Conservation (phyloP, 1,140 invertebrate species). For the Sitobion miscanthi region DNA sequence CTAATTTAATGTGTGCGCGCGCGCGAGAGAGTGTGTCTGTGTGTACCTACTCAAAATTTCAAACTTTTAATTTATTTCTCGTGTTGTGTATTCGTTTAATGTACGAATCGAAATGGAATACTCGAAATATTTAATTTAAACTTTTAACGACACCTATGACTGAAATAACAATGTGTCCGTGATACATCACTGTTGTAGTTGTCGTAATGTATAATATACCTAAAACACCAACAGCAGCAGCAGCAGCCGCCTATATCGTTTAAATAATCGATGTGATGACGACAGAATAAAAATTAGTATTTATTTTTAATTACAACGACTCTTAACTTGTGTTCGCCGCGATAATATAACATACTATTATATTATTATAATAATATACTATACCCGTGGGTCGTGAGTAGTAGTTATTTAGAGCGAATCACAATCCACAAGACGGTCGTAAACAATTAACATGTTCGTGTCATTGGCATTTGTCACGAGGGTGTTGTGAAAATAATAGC, state of each 20-base stretch:
- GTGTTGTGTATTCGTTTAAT: background rate
- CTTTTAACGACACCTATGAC: background rate
- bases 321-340: background rate
- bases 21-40: background rate
- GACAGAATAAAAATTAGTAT: background rate
- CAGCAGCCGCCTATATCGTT: background rate
- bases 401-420: background rate
- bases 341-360: background rate
- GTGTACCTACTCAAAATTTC: background rate
- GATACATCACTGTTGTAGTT: background rate
- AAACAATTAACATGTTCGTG: background rate
- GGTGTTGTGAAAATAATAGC: background rate
- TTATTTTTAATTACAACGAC: background rate
- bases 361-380: no score
- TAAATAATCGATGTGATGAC: background rate
- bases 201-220: background rate
- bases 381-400: background rate
- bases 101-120: background rate
- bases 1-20: background rate
- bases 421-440: background rate
- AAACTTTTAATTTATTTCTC: slow-evolving; percentile 11
- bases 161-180: background rate
- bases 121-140: background rate
- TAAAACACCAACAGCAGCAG: background rate
- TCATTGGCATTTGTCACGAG: background rate